Evolutionary conservation across 2,113 vertebrate genomes (phyloP).

Genomic region (Gyps fulvus): DNA sequence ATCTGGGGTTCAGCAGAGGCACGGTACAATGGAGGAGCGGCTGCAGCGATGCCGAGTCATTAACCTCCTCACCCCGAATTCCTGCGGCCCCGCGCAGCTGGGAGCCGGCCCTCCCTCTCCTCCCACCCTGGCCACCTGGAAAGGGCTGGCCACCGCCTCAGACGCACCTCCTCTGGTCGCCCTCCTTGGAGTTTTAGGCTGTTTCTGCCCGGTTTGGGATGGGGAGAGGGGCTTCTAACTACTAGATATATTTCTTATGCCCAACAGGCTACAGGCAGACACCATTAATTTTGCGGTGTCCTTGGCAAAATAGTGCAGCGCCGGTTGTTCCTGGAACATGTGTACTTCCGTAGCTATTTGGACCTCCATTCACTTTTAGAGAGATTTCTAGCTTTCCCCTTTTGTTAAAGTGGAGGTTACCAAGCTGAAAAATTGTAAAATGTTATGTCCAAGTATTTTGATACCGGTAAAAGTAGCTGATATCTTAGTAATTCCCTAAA

Average conservation of each 20-base stretch:
- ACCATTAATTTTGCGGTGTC: neutral
- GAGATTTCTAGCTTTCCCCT: neutral
- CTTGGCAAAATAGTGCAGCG: neutral
- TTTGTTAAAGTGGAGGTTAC: neutral
- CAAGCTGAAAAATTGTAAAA: neutral
- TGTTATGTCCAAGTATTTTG: neutral
- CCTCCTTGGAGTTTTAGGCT: neutral
- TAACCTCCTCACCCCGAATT: conserved; percentile 61
- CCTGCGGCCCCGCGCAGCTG: neutral
- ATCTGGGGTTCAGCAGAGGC: neutral
- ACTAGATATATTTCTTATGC: neutral
- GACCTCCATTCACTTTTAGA: neutral
- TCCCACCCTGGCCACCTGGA: neutral
- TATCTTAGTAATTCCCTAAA: neutral
- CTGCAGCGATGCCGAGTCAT: neutral
- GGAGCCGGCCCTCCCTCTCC: neutral
- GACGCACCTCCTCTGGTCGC: neutral
- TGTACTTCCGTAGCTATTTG: neutral
- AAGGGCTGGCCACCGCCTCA: neutral
- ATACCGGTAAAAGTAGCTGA: neutral
- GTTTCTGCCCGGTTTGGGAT: neutral
- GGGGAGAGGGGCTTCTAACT: neutral
- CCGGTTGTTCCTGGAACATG: neutral
- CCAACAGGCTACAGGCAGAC: neutral
- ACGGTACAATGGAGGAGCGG: neutral